These are phyloP conservation scores for Tenebrio molitor DNA, from an alignment of 1,140 invertebrate genomes.

Conservation along the genomic window DNA sequence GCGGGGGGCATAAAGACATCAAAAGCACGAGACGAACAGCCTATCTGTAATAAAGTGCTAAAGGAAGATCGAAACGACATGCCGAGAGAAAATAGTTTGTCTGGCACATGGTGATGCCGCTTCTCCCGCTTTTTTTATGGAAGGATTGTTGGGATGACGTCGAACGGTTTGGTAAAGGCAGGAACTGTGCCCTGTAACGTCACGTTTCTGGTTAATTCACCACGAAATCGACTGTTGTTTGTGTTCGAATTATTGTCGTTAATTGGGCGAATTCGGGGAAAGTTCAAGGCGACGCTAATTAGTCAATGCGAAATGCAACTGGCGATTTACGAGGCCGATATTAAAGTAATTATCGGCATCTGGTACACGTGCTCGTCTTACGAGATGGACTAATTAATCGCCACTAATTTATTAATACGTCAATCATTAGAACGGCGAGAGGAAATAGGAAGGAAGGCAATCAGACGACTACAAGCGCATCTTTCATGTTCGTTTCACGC, in stretches of 20 bases:
- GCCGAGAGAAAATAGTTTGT: slow-evolving; percentile 30
- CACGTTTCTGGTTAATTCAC: not conserved
- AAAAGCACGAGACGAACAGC: slow-evolving; percentile 13
- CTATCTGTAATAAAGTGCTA: slow-evolving; percentile 22
- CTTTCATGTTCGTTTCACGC: too few relatives aligned
- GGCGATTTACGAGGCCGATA: slow-evolving; percentile 5
- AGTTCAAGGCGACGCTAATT: slow-evolving; percentile 7
- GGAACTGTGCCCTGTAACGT: slow-evolving; percentile 8
- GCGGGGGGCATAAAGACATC: slow-evolving; percentile 8
- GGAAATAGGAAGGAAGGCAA: too few relatives aligned
- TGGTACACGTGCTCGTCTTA: not conserved
- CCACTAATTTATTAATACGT: slow-evolving; percentile 10
- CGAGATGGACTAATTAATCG: slow-evolving; percentile 5
- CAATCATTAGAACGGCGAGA: not conserved
- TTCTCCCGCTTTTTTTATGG: slow-evolving; percentile 17
- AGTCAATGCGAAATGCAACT: not conserved
- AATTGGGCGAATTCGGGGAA: not conserved
- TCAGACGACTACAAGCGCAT: not conserved
- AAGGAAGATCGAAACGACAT: slow-evolving; percentile 22
- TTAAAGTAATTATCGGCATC: slow-evolving; percentile 1
- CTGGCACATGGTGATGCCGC: slow-evolving; percentile 32
- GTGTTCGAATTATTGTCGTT: not conserved
- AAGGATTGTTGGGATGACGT: slow-evolving; percentile 21
- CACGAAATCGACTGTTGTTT: not conserved
- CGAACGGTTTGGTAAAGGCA: slow-evolving; percentile 13